Evolutionary conservation across 2,797 vertebrate species (phyloP).

Genomic region (Echeneis naucrates): DNA sequence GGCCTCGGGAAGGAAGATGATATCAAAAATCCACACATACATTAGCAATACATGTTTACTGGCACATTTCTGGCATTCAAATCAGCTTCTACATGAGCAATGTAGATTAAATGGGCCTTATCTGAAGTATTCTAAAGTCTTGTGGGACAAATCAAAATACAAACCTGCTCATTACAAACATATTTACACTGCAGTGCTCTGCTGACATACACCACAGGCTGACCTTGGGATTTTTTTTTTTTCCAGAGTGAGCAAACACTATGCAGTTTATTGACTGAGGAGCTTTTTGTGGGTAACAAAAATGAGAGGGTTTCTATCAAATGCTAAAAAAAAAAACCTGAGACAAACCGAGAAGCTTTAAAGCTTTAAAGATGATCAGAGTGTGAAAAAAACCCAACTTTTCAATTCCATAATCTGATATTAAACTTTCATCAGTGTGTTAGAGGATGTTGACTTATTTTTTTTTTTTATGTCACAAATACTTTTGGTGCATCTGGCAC

Average conservation of each 20-base stretch:
- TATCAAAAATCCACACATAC: not conserved
- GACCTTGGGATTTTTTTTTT: constrained; percentile 12
- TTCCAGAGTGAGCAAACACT: constrained; percentile 9
- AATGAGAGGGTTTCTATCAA: not conserved
- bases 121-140: constrained; percentile 14
- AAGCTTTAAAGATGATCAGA: not conserved
- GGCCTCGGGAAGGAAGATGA: not conserved
- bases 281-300: not conserved
- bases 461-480: not conserved
- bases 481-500: not conserved
- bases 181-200: not conserved
- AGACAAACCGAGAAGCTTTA: not conserved
- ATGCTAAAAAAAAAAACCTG: not conserved
- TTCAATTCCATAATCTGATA: not conserved
- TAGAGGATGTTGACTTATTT: not conserved
- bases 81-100: not conserved
- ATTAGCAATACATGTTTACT: not conserved
- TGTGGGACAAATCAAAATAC: not conserved
- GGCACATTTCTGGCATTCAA: not conserved
- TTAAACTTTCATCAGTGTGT: not conserved
- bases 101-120: not conserved
- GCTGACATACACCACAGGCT: not conserved
- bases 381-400: not conserved
- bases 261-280: not conserved
- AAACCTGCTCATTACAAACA: not conserved